Evolutionary conservation across 2,888 invertebrate genomes (phyloP).

Genomic region (Macrophya annulata): DNA sequence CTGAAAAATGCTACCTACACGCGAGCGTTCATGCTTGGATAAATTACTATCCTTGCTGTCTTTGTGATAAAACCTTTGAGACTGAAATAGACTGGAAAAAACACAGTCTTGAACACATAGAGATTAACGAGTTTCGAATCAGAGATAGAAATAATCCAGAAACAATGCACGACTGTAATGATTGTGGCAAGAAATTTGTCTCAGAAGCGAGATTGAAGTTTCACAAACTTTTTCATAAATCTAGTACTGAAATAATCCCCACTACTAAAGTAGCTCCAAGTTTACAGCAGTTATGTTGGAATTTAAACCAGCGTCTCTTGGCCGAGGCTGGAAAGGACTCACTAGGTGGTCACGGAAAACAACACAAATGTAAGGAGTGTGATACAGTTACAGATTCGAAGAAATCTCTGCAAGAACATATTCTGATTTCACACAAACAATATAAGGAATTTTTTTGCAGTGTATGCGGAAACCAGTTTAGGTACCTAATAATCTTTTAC

Average conservation of each 20-base stretch:
- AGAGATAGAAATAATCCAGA: no score
- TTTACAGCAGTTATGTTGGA: background rate
- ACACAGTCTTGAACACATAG: background rate
- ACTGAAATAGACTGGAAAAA: slow-evolving; percentile 39
- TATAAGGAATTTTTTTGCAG: background rate
- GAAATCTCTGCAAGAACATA: background rate
- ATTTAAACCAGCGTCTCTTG: background rate
- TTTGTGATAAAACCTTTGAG: slow-evolving; percentile 42
- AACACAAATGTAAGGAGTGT: background rate
- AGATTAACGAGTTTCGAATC: background rate
- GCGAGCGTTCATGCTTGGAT: slow-evolving; percentile 19
- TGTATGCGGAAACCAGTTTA: background rate
- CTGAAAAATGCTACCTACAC: slow-evolving; percentile 32
- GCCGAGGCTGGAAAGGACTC: background rate
- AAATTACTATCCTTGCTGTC: slow-evolving; percentile 50
- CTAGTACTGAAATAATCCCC: background rate
- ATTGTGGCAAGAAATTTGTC: background rate
- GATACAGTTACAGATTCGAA: background rate
- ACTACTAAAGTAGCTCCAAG: background rate
- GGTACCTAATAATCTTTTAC: background rate
- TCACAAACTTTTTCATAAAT: background rate
- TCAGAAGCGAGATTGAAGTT: background rate
- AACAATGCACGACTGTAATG: background rate
- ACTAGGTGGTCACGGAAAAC: background rate
- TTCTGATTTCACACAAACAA: background rate